Conservation (phyloP, 2,888 invertebrate genomes). For the Gymnosoma rotundatum region DNA sequence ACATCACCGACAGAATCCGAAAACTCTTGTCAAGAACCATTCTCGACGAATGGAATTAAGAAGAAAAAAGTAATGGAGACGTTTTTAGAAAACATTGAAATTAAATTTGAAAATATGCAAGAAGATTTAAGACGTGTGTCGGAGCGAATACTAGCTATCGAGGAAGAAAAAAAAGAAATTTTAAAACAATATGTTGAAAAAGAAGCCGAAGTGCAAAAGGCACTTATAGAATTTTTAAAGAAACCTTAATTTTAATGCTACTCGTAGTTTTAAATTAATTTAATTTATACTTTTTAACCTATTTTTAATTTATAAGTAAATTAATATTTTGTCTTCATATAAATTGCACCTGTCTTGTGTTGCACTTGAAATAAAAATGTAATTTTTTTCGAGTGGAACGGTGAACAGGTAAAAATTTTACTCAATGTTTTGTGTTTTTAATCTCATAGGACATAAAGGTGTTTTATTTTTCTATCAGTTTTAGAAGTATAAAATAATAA, state of each 20-base stretch:
- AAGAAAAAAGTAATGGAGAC: background rate
- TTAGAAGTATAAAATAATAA: too few relatives aligned
- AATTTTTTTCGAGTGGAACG: too few relatives aligned
- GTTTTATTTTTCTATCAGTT: too few relatives aligned
- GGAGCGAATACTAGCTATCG: background rate
- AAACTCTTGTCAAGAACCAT: background rate
- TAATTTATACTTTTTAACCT: too few relatives aligned
- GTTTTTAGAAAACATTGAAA: background rate
- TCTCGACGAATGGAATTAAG: background rate
- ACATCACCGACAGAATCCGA: background rate
- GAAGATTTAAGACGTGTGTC: background rate
- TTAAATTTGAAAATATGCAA: background rate
- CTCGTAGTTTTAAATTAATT: too few relatives aligned
- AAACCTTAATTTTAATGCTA: background rate
- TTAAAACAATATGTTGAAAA: background rate
- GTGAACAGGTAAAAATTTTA: too few relatives aligned
- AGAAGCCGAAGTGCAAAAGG: background rate
- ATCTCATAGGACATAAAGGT: too few relatives aligned
- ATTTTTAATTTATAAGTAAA: too few relatives aligned
- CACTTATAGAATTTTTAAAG: background rate
- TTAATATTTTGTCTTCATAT: too few relatives aligned
- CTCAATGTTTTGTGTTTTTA: too few relatives aligned
- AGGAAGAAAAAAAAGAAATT: constrained; percentile 1
- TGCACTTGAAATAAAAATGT: too few relatives aligned
- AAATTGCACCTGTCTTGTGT: too few relatives aligned